Conservation (phyloP, 2,797 vertebrate species). For the Columba guinea region DNA sequence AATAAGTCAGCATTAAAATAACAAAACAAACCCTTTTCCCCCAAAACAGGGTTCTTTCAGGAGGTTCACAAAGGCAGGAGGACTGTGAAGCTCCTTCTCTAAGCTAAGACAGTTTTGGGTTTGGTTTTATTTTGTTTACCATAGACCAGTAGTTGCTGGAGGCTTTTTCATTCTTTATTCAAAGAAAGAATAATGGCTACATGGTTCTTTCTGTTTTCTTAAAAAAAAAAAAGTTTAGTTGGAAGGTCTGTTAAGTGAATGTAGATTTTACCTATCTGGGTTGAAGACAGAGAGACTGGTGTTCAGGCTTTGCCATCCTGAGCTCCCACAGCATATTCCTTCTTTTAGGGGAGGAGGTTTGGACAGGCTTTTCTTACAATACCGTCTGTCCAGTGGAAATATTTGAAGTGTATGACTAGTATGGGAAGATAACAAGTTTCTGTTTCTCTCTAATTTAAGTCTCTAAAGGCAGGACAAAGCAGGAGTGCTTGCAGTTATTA, state of each 20-base stretch:
- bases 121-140: neutral
- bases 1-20: neutral
- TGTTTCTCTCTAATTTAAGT: neutral
- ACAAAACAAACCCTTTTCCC: accelerated
- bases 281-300: neutral
- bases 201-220: neutral
- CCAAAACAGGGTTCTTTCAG: neutral
- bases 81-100: neutral
- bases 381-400: neutral
- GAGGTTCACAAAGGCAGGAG: neutral
- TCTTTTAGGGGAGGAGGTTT: neutral
- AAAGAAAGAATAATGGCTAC: neutral
- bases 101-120: neutral
- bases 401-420: neutral
- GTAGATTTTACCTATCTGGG: neutral
- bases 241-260: neutral
- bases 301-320: neutral
- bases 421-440: neutral
- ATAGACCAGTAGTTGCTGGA: neutral
- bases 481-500: neutral
- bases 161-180: neutral
- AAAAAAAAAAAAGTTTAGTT: neutral
- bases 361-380: neutral
- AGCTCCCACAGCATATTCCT: neutral
- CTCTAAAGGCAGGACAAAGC: neutral